phyloP scores from a whole-genome alignment of 2,888 invertebrate genomes.

The Zelleria hepariella region DNA sequence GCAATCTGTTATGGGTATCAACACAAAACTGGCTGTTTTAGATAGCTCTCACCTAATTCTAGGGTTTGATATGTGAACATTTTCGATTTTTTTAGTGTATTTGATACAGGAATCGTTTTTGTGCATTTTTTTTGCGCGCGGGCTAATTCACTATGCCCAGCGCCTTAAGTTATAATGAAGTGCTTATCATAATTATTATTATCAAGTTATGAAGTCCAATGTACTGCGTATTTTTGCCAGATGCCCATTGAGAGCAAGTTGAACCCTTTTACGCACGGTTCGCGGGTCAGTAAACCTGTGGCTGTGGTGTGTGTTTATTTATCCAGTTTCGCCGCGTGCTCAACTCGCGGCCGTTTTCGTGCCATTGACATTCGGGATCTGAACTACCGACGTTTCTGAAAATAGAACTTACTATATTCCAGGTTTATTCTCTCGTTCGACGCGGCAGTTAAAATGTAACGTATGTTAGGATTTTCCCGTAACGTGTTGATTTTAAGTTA shows the following conservation, averaged over 20 bases:
- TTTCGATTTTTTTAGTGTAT: too few species aligned
- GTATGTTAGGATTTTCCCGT: background rate
- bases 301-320: slow-evolving; percentile 39
- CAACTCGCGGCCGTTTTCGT: slow-evolving; percentile 35
- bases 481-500: background rate
- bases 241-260: background rate
- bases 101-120: too few species aligned
- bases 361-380: slow-evolving; percentile 54
- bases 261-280: background rate
- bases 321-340: slow-evolving; percentile 20
- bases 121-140: too few species aligned
- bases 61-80: too few species aligned
- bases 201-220: background rate
- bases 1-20: too few species aligned
- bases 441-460: background rate
- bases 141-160: too few species aligned
- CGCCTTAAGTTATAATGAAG: too few species aligned
- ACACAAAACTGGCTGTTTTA: too few species aligned
- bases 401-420: background rate
- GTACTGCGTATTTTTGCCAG: background rate
- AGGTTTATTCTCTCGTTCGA: background rate
- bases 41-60: too few species aligned
- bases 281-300: slow-evolving; percentile 40
- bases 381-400: background rate
- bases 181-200: background rate